Evolutionary conservation across 2,888 invertebrate genomes (phyloP).

Genomic region (Falcaria lacertinaria): DNA sequence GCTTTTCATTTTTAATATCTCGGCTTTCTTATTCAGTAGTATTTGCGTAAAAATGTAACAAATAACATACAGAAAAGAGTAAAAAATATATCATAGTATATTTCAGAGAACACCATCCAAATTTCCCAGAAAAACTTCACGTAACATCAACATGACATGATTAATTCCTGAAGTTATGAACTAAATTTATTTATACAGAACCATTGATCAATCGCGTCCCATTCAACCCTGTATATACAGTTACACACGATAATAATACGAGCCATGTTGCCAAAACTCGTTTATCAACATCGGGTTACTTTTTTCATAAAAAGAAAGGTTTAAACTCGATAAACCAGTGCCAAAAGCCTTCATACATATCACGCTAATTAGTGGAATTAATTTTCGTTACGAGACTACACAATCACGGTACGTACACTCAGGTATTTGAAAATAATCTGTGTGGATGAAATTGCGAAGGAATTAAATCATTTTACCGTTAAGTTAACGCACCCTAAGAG

Average conservation of each 20-base stretch:
- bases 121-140: no score
- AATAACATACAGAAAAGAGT: no score
- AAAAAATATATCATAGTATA: no score
- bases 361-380: not conserved
- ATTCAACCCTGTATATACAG: not conserved
- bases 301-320: constrained; percentile 1
- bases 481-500: no score
- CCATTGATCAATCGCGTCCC: not conserved
- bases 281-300: not conserved
- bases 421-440: no score
- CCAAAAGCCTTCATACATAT: not conserved
- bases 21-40: no score
- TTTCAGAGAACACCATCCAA: no score
- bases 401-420: no score
- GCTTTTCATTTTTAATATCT: no score
- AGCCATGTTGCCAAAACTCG: not conserved
- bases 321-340: not conserved
- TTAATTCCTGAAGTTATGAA: not conserved
- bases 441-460: not conserved
- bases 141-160: not conserved
- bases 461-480: not conserved
- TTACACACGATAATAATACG: not conserved
- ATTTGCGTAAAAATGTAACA: no score
- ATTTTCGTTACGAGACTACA: not conserved
- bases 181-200: not conserved